phyloP scores from a whole-genome alignment of 2,888 invertebrate genomes.

The Hololepta plana region DNA sequence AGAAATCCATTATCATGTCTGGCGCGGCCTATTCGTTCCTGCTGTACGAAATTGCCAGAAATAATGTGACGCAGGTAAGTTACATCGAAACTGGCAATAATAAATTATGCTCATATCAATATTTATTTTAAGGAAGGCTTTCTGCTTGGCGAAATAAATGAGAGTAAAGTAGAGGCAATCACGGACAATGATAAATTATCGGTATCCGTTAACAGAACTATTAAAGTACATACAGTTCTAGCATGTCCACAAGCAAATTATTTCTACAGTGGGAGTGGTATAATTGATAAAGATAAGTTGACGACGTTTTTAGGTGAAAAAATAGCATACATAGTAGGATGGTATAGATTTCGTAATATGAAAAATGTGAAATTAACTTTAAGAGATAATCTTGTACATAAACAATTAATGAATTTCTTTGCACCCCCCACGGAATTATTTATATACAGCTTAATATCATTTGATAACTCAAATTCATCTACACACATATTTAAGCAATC shows the following conservation, averaged over 20 bases:
- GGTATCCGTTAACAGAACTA: constrained; percentile 38
- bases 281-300: constrained; percentile 35
- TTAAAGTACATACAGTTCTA: constrained; percentile 40
- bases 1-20: constrained; percentile 19
- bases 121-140: constrained; percentile 35
- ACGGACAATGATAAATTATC: constrained; percentile 48
- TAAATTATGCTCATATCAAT: neutral
- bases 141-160: constrained; percentile 42
- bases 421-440: constrained; percentile 38
- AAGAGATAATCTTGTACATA: constrained; percentile 43
- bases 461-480: too few species aligned
- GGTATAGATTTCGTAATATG: constrained; percentile 45
- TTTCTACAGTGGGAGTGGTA: constrained; percentile 39
- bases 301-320: constrained; percentile 32
- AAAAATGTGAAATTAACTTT: constrained; percentile 37
- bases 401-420: constrained; percentile 39
- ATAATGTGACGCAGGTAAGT: constrained; percentile 38
- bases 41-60: constrained; percentile 46
- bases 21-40: constrained; percentile 49
- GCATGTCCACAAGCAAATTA: constrained; percentile 37
- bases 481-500: too few species aligned
- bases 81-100: constrained; percentile 4
- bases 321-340: constrained; percentile 46
- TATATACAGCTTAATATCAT: constrained; percentile 40
- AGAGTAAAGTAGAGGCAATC: constrained; percentile 44